Percentiles rank a stretch among this genome's conserved stretches.
These are phyloP conservation scores for Hydrotaea diabolus DNA, from an alignment of 2,888 invertebrate genomes.

Conservation along the genomic window DNA sequence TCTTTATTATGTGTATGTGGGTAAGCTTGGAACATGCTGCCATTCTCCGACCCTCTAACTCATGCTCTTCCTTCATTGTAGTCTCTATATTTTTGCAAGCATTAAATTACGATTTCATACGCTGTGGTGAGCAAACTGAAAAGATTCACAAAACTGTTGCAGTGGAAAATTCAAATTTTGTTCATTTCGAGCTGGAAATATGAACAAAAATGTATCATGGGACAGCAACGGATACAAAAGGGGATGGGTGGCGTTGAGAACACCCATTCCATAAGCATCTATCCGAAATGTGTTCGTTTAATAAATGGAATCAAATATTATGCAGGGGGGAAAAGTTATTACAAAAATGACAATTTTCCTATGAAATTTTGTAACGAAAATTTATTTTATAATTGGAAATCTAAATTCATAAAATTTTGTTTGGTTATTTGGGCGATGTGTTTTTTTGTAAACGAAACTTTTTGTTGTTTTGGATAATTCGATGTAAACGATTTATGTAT, in stretches of 20 bases:
- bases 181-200: not conserved
- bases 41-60: not conserved
- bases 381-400: not conserved
- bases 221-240: no score
- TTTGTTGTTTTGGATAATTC: not conserved
- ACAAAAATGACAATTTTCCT: not conserved
- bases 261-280: not conserved
- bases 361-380: not conserved
- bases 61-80: not conserved
- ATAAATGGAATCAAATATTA: no score
- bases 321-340: no score
- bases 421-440: not conserved
- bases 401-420: not conserved
- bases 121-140: constrained; percentile 18
- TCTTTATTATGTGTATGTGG: not conserved
- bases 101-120: constrained; percentile 30
- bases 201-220: no score
- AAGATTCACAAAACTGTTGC: constrained; percentile 8
- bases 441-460: not conserved
- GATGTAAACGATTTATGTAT: not conserved
- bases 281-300: no score
- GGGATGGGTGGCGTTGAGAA: not conserved
- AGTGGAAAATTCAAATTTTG: constrained; percentile 36
- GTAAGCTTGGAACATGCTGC: not conserved
- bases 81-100: not conserved